phyloP scores from a whole-genome alignment of 2,797 vertebrate genomes.

The Apogon talboti region DNA sequence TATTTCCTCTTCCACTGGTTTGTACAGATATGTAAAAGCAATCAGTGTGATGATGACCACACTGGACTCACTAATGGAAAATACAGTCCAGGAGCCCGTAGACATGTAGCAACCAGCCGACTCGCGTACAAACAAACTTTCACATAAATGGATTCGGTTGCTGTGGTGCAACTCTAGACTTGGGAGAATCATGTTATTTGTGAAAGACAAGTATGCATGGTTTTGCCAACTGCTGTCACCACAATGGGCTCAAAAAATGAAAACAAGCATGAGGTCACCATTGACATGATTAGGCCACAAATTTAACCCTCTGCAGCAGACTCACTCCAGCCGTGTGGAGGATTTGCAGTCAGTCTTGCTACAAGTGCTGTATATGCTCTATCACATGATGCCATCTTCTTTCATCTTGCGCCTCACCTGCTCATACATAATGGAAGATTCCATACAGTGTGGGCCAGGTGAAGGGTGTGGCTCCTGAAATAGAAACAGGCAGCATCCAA shows the following conservation, averaged over 20 bases:
- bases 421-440: conserved; percentile 64
- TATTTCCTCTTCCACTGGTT: conserved; percentile 8
- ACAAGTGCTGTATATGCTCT: conserved; percentile 6
- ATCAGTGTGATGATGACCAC: conserved; percentile 38
- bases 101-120: conserved; percentile 62
- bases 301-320: conserved; percentile 27
- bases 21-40: conserved; percentile 37
- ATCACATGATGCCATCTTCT: conserved; percentile 20
- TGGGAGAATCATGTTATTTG: conserved; percentile 50
- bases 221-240: conserved; percentile 65
- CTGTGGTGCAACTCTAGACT: conserved; percentile 28
- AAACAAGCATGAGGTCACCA: conserved; percentile 68
- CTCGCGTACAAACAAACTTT: conserved; percentile 64
- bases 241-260: conserved; percentile 53
- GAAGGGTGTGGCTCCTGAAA: conserved; percentile 60
- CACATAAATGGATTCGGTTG: conserved; percentile 38
- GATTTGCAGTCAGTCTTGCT: conserved; percentile 13
- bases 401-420: conserved; percentile 58
- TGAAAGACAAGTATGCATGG: conserved; percentile 53
- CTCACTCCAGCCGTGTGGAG: conserved; percentile 9
- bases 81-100: conserved; percentile 26
- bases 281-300: conserved; percentile 46
- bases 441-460: conserved; percentile 46
- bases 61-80: conserved; percentile 55
- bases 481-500: conserved; percentile 28